A percentile compares a stretch with the other conserved stretches of the same genome.
These are phyloP conservation scores for Setipinna tenuifilis DNA, from an alignment of 2,797 vertebrate genomes.

Conservation along the genomic window DNA sequence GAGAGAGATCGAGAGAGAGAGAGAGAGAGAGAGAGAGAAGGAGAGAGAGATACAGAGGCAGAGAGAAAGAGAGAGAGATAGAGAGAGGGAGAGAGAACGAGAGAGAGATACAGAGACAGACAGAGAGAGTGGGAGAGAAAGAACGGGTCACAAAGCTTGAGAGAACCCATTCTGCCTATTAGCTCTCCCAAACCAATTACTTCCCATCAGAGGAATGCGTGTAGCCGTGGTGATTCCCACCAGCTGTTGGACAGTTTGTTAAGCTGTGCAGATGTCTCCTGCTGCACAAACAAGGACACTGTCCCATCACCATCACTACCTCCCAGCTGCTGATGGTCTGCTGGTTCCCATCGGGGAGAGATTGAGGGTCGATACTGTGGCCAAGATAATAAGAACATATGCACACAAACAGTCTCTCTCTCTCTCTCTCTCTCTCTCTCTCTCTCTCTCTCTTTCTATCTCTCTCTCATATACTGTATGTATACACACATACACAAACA, in stretches of 20 bases:
- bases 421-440: too few species aligned
- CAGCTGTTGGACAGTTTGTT: slow-evolving; percentile 69
- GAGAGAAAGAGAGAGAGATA: slow-evolving; percentile 31
- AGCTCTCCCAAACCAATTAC: slow-evolving; percentile 74
- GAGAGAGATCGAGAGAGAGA: slow-evolving; percentile 37
- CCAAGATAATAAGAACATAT: not conserved
- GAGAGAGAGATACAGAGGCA: slow-evolving; percentile 37
- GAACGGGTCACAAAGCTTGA: slow-evolving; percentile 61
- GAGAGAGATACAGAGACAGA: not conserved
- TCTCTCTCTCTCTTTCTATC: too few species aligned
- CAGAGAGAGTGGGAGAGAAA: too few species aligned
- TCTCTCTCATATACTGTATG: too few species aligned
- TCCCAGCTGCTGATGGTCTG: slow-evolving; percentile 41
- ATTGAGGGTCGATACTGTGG: not conserved
- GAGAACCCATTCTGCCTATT: slow-evolving; percentile 55
- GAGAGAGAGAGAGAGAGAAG: slow-evolving; percentile 31
- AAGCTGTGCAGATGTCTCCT: slow-evolving; percentile 44
- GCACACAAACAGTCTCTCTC: too few species aligned
- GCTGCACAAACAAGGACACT: slow-evolving; percentile 49
- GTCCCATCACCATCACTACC: not conserved
- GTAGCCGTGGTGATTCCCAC: slow-evolving; percentile 81
- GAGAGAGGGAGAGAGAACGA: slow-evolving; percentile 29
- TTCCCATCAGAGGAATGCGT: slow-evolving; percentile 83
- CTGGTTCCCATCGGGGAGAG: not conserved
- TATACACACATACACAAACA: too few species aligned